Evolutionary conservation across 2,113 vertebrate genomes (phyloP), one percentile per base, ranked within the genome.

Genomic region (Chascanopsetta lugubris): DNA sequence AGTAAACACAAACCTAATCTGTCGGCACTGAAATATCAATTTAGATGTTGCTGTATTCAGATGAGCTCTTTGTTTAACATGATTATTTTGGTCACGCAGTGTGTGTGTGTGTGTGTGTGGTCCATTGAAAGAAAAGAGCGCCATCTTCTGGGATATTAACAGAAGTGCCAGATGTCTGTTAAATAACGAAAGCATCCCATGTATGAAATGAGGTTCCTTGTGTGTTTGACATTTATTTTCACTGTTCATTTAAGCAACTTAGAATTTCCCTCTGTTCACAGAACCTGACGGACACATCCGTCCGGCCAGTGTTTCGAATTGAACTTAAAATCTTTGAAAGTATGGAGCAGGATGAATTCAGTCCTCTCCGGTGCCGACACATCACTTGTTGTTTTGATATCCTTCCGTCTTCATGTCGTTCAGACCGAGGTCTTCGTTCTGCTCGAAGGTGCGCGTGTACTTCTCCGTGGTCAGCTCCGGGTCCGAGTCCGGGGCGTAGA

Each of bases 401-500:
- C 90, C 93, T 51, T 99, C 97, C 0, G 96, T 97, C 63, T 85
- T 94, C 95, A 99, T 97, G 85, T 98, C 96, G 7, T 98, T 99
- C 13, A 99, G 89, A 4, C 97, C 97, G 10, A 99, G 91, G 0
- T 97, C 96, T 17, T 99, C 97, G 0, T 98, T 96, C 85, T 99
- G 96, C 70, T 97, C 92, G 8, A 94, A 97, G 0, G 88, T 87
- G 36, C 97, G 93, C 9, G 91, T 61, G 2, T 98, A 99, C 58
- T 50, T 93, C 79, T 97, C 95, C 9, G 88, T 76, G 0, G 21
- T 88, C 92, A 99, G 90, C 88, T 97, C 94, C 0, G 97, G 97
- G 53, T 99, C 97, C 1, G 94, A 88, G 0, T 99, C 97, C 0
- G 97, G 97, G 0, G 96, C 97, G 0, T 96, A 98, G 0, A 95